These are phyloP conservation scores for Parasteatoda lunata DNA, from an alignment of 2,888 invertebrate species.

Conservation along the genomic window DNA sequence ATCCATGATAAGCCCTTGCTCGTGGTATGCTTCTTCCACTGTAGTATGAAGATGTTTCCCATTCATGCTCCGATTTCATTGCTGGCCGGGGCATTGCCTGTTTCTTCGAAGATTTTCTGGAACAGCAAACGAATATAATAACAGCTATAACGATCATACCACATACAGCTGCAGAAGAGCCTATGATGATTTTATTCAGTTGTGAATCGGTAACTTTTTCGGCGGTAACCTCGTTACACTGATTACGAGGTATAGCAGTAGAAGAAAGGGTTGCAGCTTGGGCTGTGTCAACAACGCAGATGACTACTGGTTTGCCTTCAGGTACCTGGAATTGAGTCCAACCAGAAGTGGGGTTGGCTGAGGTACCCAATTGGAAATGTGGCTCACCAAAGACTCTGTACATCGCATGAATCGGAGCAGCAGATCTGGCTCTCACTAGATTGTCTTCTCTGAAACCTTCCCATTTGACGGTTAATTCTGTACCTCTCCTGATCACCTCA, in stretches of 20 bases:
- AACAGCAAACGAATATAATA: constrained; percentile 90
- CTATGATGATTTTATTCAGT: constrained; percentile 96
- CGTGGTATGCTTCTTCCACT: constrained; percentile 92
- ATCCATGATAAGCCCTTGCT: constrained; percentile 84
- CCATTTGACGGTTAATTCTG: constrained; percentile 56
- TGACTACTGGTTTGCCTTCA: constrained; percentile 78
- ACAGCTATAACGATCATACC: constrained; percentile 93
- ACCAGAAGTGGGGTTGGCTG: constrained; percentile 29
- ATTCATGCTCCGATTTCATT: constrained; percentile 77
- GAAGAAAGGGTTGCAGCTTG: constrained; percentile 48
- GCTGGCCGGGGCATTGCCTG: constrained; percentile 44
- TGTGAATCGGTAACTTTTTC: constrained; percentile 66
- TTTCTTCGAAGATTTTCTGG: constrained; percentile 74
- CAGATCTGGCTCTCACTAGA: constrained; percentile 21
- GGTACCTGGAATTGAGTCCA: constrained; percentile 85
- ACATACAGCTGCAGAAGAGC: constrained; percentile 93
- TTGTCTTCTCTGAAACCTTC: constrained; percentile 55
- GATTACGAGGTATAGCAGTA: constrained; percentile 39
- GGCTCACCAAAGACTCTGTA: constrained; percentile 54
- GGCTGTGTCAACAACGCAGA: constrained; percentile 61
- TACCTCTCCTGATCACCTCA: constrained; percentile 46
- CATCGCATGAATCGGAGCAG: constrained; percentile 50
- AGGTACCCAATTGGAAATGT: constrained; percentile 20
- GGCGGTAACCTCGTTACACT: constrained; percentile 58
- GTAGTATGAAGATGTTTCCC: constrained; percentile 92